Evolutionary conservation across 1,140 invertebrate species (phyloP).

Genomic region (Protaetia brevitarsis): DNA sequence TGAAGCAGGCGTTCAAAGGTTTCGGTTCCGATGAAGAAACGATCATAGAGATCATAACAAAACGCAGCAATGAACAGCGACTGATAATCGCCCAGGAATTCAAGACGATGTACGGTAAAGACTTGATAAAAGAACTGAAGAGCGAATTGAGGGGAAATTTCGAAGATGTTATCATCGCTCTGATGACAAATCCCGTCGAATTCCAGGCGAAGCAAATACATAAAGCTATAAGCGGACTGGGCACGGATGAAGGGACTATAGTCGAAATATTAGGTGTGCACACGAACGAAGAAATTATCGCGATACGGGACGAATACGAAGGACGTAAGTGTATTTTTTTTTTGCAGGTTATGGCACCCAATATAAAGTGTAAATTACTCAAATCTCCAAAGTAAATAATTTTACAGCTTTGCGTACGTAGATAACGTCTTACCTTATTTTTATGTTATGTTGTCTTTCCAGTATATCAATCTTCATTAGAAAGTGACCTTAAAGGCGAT

Average conservation of each 20-base stretch:
- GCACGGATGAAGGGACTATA: conserved; percentile 81
- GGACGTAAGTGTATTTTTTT: conserved; percentile 61
- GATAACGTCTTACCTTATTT: too few species aligned
- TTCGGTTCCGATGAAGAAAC: conserved; percentile 82
- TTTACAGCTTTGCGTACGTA: too few species aligned
- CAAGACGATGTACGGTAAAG: conserved; percentile 82
- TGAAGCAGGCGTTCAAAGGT: conserved; percentile 85
- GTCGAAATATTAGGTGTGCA: conserved; percentile 87
- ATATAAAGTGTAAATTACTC: neutral
- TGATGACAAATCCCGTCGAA: conserved; percentile 83
- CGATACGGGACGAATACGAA: conserved; percentile 78
- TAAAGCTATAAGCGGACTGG: conserved; percentile 78
- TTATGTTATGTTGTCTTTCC: too few species aligned
- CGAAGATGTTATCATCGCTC: conserved; percentile 79
- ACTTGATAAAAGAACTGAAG: conserved; percentile 85
- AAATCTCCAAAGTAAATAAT: too few species aligned
- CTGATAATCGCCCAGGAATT: conserved; percentile 69
- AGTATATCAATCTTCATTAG: conserved; percentile 77
- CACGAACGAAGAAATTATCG: conserved; percentile 78
- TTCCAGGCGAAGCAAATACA: conserved; percentile 87
- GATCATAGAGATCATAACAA: conserved; percentile 74
- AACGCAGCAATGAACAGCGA: conserved; percentile 71
- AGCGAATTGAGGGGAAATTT: conserved; percentile 89
- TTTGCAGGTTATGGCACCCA: too few species aligned
- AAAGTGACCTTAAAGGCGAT: conserved; percentile 78